A percentile compares a stretch with the other conserved stretches of the same genome.
Evolutionary conservation across 2,797 vertebrate species (phyloP).

Genomic region (Lagorchestes hirsutus): DNA sequence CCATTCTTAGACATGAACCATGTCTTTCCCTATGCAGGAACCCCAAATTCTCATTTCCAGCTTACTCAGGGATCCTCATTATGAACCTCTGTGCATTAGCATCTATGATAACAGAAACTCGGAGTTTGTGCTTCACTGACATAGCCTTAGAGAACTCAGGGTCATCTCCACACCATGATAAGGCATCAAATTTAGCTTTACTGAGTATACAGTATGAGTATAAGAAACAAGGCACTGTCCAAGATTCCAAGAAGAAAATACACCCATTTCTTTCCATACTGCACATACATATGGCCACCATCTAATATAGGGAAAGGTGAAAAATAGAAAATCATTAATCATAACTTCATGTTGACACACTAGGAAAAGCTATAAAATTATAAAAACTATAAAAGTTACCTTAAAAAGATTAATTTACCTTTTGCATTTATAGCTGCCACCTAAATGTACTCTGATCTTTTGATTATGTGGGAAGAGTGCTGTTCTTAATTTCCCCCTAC

Average conservation of each 20-base stretch:
- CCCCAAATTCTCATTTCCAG: neutral
- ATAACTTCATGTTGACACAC: neutral
- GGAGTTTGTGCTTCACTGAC: neutral
- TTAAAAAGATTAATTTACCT: neutral
- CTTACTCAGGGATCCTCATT: neutral
- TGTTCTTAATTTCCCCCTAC: neutral
- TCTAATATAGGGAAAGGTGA: neutral
- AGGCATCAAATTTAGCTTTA: neutral
- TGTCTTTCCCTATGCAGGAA: neutral
- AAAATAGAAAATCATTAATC: neutral
- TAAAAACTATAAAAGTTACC: neutral
- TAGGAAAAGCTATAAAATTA: neutral
- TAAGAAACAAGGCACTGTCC: neutral
- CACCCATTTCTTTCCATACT: neutral
- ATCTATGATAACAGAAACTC: neutral
- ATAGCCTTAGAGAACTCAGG: neutral
- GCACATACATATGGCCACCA: neutral
- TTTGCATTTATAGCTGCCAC: neutral
- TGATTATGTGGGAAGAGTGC: neutral
- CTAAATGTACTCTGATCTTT: neutral
- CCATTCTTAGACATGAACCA: neutral
- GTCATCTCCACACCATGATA: neutral
- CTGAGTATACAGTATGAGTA: neutral
- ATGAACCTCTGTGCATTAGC: neutral
- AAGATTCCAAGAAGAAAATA: neutral